Conservation (phyloP, 1,140 invertebrate genomes). For the Philotrypesis tridentata region DNA sequence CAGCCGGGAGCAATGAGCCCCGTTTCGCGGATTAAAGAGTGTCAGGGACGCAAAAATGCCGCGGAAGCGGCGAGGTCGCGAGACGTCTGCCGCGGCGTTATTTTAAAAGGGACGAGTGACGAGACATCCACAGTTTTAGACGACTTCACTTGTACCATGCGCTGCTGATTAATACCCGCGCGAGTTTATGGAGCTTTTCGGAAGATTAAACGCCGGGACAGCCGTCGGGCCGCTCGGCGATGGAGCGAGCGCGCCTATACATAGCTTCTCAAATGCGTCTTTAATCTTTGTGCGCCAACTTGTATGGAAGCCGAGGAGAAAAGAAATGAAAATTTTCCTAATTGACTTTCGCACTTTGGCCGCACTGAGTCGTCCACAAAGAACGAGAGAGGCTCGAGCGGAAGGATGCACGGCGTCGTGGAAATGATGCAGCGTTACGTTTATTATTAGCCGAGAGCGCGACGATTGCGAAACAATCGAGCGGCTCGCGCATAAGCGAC, state of each 20-base stretch:
- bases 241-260: too few relatives aligned
- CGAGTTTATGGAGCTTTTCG: too few relatives aligned
- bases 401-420: slow-evolving; percentile 2
- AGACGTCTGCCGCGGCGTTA: neutral
- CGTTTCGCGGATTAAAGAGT: slow-evolving; percentile 3
- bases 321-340: too few relatives aligned
- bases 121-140: slow-evolving; percentile 13
- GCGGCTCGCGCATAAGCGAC: neutral
- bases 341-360: too few relatives aligned
- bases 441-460: slow-evolving; percentile 19
- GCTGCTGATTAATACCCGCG: too few relatives aligned
- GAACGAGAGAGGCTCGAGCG: neutral
- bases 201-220: too few relatives aligned
- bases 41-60: slow-evolving; percentile 21
- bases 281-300: too few relatives aligned
- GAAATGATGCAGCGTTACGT: slow-evolving; percentile 7
- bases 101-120: neutral
- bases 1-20: neutral
- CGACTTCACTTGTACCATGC: too few relatives aligned
- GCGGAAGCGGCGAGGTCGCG: neutral
- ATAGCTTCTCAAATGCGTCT: too few relatives aligned
- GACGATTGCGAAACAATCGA: slow-evolving; percentile 23
- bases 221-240: too few relatives aligned
- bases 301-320: too few relatives aligned
- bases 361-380: too few relatives aligned